Conservation (phyloP, 2,888 invertebrate species). For the Uloborus plumipes region DNA sequence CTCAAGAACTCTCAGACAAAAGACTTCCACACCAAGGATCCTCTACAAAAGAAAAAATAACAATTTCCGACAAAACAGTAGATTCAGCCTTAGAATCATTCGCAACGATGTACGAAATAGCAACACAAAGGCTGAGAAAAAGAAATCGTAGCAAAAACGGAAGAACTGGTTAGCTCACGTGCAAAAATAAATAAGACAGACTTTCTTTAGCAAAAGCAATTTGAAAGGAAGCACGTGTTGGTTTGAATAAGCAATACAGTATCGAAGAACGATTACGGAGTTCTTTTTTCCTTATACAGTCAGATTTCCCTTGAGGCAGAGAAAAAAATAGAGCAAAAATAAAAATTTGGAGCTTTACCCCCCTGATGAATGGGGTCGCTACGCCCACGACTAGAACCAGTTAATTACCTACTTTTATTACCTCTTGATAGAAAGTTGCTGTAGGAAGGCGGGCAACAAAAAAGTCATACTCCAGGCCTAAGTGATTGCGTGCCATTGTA, state of each 20-base stretch:
- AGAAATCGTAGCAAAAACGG: not conserved
- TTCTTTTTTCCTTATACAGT: slow-evolving; percentile 22
- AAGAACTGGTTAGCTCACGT: slow-evolving; percentile 1
- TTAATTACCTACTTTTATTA: slow-evolving; percentile 59
- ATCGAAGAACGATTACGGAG: slow-evolving; percentile 42
- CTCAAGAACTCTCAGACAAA: too few species aligned
- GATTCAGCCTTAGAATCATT: too few species aligned
- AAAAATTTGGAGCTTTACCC: slow-evolving; percentile 21
- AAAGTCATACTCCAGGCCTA: slow-evolving; percentile 4
- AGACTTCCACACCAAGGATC: too few species aligned
- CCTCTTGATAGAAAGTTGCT: slow-evolving; percentile 17
- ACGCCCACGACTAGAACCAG: slow-evolving; percentile 19
- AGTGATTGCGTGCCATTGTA: slow-evolving; percentile 50
- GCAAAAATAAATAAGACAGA: slow-evolving; percentile 35
- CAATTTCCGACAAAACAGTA: too few species aligned
- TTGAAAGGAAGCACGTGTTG: slow-evolving; percentile 35
- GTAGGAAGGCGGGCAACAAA: slow-evolving; percentile 30
- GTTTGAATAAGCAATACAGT: slow-evolving; percentile 40
- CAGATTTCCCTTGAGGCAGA: slow-evolving; percentile 37
- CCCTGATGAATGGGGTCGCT: slow-evolving; percentile 31
- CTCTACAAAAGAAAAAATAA: too few species aligned
- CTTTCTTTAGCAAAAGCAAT: slow-evolving; percentile 8
- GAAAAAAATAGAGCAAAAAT: not conserved
- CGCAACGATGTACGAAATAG: too few species aligned
- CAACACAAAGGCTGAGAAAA: not conserved